Percentiles rank a stretch among this genome's conserved stretches.
These are phyloP conservation scores for Rynchops niger DNA, from an alignment of 2,113 vertebrate genomes.

Conservation along the genomic window DNA sequence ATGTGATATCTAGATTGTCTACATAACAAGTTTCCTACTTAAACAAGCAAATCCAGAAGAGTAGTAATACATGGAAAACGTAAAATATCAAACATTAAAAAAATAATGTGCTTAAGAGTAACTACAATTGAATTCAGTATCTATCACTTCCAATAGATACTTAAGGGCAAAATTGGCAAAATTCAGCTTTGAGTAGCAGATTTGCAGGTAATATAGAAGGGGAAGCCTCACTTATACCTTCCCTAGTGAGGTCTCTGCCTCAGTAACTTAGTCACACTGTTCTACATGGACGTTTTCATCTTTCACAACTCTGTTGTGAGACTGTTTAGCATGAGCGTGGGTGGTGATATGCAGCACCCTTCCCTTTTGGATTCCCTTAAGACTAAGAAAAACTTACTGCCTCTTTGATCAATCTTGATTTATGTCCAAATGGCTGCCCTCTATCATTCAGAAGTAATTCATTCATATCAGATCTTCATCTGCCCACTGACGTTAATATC, in stretches of 20 bases:
- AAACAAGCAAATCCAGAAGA: not conserved
- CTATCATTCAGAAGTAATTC: not conserved
- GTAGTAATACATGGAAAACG: not conserved
- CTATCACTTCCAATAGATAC: not conserved
- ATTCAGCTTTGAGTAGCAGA: not conserved
- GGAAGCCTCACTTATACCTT: not conserved
- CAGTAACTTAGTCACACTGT: not conserved
- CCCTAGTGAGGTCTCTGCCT: not conserved
- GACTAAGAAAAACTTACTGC: not conserved
- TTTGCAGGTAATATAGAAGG: not conserved
- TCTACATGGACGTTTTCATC: not conserved
- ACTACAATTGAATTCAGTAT: not conserved
- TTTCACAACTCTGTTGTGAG: not conserved
- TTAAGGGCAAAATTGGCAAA: not conserved
- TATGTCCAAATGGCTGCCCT: not conserved
- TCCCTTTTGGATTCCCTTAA: not conserved
- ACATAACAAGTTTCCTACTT: not conserved
- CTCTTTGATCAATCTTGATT: conserved; percentile 1
- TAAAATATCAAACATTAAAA: not conserved
- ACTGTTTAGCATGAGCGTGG: not conserved
- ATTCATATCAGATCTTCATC: not conserved
- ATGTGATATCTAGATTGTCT: not conserved
- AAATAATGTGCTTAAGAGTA: not conserved
- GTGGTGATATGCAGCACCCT: not conserved
- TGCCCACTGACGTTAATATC: not conserved